A percentile compares a stretch with the other conserved stretches of the same genome.
Conservation (phyloP, 2,888 invertebrate genomes). For the Cosmia pyralina region DNA sequence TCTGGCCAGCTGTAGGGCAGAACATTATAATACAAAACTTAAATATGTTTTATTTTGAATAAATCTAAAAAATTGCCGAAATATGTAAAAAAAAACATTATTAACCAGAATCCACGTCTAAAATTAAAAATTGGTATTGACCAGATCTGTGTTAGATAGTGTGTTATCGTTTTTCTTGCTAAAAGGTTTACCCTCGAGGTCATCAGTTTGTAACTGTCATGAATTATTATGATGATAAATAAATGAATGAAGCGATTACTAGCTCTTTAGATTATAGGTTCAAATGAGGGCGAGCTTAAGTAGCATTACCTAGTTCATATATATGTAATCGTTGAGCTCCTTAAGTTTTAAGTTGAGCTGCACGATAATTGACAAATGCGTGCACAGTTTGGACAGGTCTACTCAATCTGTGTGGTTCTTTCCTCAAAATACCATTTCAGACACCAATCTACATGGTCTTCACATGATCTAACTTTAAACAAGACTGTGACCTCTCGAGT, state of each 20-base stretch:
- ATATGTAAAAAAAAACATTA: background rate
- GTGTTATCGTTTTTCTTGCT: conserved; percentile 60
- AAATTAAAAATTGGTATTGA: conserved; percentile 36
- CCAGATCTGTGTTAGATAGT: conserved; percentile 45
- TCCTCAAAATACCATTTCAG: no score
- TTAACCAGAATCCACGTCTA: conserved; percentile 30
- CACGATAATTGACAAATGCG: no score
- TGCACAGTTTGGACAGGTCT: no score
- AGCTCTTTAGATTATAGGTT: conserved; percentile 17
- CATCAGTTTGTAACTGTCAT: conserved; percentile 12
- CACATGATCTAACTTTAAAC: no score
- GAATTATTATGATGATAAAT: conserved; percentile 30
- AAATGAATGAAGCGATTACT: conserved; percentile 25
- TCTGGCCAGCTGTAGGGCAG: background rate
- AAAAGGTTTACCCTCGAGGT: conserved; percentile 59
- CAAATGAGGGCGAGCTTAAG: background rate
- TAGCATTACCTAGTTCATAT: background rate
- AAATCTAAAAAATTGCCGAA: background rate
- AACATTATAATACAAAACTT: background rate
- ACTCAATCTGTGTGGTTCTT: no score
- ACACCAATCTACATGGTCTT: no score
- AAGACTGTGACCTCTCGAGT: no score
- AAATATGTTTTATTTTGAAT: background rate
- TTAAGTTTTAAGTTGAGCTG: no score
- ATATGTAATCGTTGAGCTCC: no score